Percentiles rank a stretch among this genome's conserved stretches.
These are phyloP conservation scores for Drosophila nikananu DNA, from an alignment of 1,140 invertebrate species.

Conservation along the genomic window DNA sequence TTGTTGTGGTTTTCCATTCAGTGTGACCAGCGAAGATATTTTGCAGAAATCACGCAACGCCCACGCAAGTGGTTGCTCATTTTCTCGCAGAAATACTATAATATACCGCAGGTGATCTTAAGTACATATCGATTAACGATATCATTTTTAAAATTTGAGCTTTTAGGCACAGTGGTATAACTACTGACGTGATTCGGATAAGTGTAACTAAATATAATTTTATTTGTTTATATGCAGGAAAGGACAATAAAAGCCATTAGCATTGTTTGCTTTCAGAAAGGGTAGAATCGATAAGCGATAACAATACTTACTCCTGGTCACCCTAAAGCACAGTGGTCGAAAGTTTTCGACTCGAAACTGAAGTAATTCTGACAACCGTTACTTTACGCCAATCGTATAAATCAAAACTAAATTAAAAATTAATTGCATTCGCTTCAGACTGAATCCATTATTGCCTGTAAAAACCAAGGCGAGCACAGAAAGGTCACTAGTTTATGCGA, in stretches of 20 bases:
- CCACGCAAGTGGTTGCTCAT: not conserved
- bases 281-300: not conserved
- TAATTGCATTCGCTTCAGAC: constrained; percentile 15
- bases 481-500: constrained; percentile 25
- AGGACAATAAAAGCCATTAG: no score
- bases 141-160: not conserved
- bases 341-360: no score
- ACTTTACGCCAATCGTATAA: constrained; percentile 15
- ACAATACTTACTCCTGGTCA: not conserved
- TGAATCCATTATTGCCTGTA: constrained; percentile 23
- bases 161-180: not conserved
- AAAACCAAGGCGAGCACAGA: constrained; percentile 20
- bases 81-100: not conserved
- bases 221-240: no score
- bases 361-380: not conserved
- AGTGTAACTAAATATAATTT: not conserved
- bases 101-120: not conserved
- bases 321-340: constrained; percentile 11
- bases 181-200: not conserved
- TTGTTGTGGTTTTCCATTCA: constrained; percentile 29
- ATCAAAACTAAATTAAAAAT: constrained; percentile 11
- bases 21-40: not conserved
- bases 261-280: not conserved
- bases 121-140: not conserved
- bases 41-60: not conserved